Evolutionary conservation across 1,140 invertebrate species (phyloP).

Genomic region (Caenorhabditis latens): DNA sequence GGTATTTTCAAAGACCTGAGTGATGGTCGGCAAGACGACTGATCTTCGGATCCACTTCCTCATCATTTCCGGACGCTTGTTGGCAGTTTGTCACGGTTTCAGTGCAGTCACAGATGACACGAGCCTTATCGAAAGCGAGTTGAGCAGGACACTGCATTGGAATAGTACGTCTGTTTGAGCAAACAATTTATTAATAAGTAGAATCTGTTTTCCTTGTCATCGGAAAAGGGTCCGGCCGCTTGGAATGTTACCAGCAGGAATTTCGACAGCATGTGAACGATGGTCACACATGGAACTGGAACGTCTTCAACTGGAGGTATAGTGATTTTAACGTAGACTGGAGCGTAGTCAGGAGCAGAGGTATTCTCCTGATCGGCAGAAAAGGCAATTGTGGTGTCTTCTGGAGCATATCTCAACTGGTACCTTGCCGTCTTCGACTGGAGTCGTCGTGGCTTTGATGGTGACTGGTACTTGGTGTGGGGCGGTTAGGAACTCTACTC

Average conservation of each 20-base stretch:
- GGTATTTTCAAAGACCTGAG: background rate
- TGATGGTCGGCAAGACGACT: background rate
- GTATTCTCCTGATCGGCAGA: too few relatives aligned
- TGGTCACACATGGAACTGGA: background rate
- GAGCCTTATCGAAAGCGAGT: constrained; percentile 25
- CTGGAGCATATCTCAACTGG: background rate
- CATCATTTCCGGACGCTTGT: background rate
- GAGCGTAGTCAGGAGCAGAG: too few relatives aligned
- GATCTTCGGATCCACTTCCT: background rate
- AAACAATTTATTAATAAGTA: constrained; percentile 25
- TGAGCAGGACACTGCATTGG: constrained; percentile 18
- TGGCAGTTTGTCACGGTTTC: constrained; percentile 1
- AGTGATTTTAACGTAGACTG: background rate
- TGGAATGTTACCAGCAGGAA: background rate
- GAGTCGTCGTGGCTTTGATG: background rate
- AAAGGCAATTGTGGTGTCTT: background rate
- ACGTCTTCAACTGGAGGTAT: background rate
- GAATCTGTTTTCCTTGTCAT: background rate
- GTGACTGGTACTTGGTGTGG: too few relatives aligned
- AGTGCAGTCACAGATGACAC: constrained; percentile 26
- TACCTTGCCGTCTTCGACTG: background rate
- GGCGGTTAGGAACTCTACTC: too few relatives aligned
- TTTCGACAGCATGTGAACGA: background rate
- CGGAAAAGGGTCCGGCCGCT: background rate
- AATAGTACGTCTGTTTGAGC: background rate